Percentiles rank a stretch among this genome's conserved stretches.
These are phyloP conservation scores for Ciconia nigra DNA, from an alignment of 2,797 vertebrate genomes.

Conservation along the genomic window DNA sequence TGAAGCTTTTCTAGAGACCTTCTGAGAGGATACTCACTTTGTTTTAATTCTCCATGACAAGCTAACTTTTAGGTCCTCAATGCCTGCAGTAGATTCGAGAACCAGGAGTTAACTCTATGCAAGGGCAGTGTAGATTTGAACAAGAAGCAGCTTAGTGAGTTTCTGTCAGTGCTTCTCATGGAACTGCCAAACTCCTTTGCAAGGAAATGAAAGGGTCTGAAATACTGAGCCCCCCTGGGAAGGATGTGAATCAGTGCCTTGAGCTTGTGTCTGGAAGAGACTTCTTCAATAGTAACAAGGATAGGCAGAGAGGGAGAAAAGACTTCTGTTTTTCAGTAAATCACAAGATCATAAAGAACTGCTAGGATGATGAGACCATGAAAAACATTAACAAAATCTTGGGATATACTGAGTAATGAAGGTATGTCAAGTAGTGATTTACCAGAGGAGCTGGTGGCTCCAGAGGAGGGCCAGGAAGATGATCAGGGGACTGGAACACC, in stretches of 20 bases:
- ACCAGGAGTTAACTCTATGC: neutral
- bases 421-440: neutral
- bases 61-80: neutral
- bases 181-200: neutral
- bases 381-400: neutral
- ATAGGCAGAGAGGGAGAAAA: neutral
- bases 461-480: neutral
- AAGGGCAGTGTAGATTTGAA: neutral
- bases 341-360: neutral
- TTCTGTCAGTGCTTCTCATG: neutral
- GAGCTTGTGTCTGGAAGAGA: neutral
- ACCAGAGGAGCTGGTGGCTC: too few relatives aligned
- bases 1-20: neutral
- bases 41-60: neutral
- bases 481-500: too few relatives aligned
- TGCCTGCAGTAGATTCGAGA: neutral
- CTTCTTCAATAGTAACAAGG: neutral
- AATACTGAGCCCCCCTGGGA: neutral
- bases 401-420: neutral
- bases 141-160: neutral
- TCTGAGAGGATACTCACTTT: neutral
- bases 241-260: neutral
- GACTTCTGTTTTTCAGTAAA: neutral
- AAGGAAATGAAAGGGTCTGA: conserved; percentile 1
- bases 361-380: neutral